These are phyloP conservation scores for Psilanteris sp. DNA, from an alignment of 1,140 invertebrate genomes.

Conservation along the genomic window DNA sequence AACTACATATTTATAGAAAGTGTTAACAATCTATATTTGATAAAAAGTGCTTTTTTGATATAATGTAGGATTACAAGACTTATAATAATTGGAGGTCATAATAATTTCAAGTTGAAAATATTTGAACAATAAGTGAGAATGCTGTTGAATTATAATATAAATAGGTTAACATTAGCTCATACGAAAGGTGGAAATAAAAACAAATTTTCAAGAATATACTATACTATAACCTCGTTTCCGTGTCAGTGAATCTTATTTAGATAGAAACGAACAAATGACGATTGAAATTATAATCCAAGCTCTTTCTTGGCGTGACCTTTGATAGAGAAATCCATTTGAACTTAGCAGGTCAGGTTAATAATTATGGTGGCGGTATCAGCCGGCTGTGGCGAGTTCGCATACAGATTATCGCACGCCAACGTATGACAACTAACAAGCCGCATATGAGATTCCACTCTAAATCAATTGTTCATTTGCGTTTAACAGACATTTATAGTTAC, in stretches of 20 bases:
- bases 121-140: too few species aligned
- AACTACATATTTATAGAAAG: too few species aligned
- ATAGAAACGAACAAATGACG: conserved; percentile 53
- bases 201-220: too few species aligned
- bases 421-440: conserved; percentile 3
- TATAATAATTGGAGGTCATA: too few species aligned
- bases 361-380: conserved; percentile 55
- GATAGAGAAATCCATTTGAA: conserved; percentile 72
- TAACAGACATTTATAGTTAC: conserved; percentile 7
- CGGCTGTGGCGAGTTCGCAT: not conserved
- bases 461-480: conserved; percentile 9
- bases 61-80: too few species aligned
- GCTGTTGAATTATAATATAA: too few species aligned
- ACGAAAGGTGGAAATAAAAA: too few species aligned
- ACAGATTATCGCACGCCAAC: conserved; percentile 13
- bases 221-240: conserved; percentile 11
- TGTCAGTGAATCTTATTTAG: conserved; percentile 30
- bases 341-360: conserved; percentile 68
- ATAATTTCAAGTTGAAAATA: too few species aligned
- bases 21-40: too few species aligned
- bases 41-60: too few species aligned
- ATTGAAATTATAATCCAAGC: conserved; percentile 60
- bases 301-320: conserved; percentile 61
- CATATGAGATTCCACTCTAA: conserved; percentile 1
- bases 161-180: too few species aligned